Conservation (phyloP, 2,888 invertebrate species). For the Macropis europaea region DNA sequence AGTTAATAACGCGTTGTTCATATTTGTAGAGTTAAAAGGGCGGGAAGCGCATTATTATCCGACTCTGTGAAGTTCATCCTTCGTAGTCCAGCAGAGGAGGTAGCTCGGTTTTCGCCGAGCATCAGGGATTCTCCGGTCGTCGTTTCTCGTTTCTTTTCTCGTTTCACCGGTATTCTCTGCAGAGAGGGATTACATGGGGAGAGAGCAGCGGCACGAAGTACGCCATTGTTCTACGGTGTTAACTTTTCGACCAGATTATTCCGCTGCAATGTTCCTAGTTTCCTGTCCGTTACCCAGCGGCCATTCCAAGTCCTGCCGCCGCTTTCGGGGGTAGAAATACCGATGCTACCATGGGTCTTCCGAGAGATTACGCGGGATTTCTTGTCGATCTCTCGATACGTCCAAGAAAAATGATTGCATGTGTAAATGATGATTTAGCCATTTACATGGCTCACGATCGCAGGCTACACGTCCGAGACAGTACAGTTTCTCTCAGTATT, state of each 20-base stretch:
- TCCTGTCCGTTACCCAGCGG: constrained; percentile 27
- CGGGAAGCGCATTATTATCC: constrained; percentile 14
- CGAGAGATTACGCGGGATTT: not conserved
- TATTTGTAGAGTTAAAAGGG: constrained; percentile 21
- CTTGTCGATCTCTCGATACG: not conserved
- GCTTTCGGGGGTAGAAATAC: not conserved
- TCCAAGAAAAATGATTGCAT: too few relatives aligned
- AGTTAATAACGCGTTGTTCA: constrained; percentile 15
- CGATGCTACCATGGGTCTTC: not conserved
- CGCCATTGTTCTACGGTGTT: constrained; percentile 50
- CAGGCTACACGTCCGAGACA: too few relatives aligned
- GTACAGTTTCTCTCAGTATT: too few relatives aligned
- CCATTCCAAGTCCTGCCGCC: constrained; percentile 18
- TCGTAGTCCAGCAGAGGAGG: constrained; percentile 2
- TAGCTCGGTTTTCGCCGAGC: constrained; percentile 2
- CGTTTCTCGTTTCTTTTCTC: constrained; percentile 21
- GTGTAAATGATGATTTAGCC: too few relatives aligned
- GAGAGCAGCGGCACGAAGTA: constrained; percentile 15
- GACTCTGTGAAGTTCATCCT: not conserved
- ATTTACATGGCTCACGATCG: too few relatives aligned
- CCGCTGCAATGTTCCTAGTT: constrained; percentile 25
- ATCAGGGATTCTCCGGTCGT: constrained; percentile 19
- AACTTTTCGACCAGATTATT: constrained; percentile 61
- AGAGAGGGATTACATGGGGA: constrained; percentile 37
- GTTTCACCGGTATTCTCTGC: not conserved